Conservation (phyloP, 2,888 invertebrate genomes). For the Tanytarsus gracilentus region DNA sequence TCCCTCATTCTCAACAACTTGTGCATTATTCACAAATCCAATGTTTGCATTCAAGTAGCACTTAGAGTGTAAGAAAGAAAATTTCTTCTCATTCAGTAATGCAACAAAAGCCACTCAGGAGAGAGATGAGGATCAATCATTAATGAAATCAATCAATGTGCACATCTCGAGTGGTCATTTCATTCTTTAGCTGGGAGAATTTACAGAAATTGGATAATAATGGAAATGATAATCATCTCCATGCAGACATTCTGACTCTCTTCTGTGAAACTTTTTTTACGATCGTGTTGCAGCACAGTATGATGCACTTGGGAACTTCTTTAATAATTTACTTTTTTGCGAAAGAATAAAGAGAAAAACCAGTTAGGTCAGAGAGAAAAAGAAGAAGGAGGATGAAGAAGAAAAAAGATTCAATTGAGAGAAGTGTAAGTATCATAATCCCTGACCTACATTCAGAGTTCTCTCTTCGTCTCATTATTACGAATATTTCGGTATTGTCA, state of each 20-base stretch:
- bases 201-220: constrained; percentile 19
- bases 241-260: not conserved
- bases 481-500: too few relatives aligned
- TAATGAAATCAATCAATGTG: constrained; percentile 11
- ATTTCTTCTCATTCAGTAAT: not conserved
- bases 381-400: too few relatives aligned
- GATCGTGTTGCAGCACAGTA: too few relatives aligned
- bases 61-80: constrained; percentile 15
- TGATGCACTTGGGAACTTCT: constrained; percentile 6
- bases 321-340: too few relatives aligned
- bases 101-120: not conserved
- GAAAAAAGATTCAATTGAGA: not conserved
- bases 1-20: not conserved
- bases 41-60: constrained; percentile 27
- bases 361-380: not conserved
- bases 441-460: constrained; percentile 5
- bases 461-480: not conserved
- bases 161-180: constrained; percentile 21
- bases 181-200: not conserved
- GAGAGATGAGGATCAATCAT: constrained; percentile 18
- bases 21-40: constrained; percentile 21
- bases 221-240: not conserved
- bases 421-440: constrained; percentile 13
- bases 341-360: too few relatives aligned
- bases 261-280: not conserved